A percentile compares a stretch with the other conserved stretches of the same genome.
Conservation (phyloP, 2,113 vertebrate genomes). For the Cynopterus brachyotis region DNA sequence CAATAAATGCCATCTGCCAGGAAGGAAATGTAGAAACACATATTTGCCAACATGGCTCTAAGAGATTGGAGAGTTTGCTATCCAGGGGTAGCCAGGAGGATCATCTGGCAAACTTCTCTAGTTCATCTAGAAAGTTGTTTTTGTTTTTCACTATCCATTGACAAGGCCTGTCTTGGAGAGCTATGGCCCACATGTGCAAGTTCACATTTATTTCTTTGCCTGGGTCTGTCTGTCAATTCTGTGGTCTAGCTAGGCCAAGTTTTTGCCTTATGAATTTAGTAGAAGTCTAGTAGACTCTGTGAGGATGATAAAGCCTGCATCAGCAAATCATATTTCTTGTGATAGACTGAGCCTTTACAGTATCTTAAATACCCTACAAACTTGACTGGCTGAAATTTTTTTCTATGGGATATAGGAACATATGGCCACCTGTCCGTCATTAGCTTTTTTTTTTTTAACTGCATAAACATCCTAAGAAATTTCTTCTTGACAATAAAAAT, state of each 20-base stretch:
- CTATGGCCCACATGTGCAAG: no score
- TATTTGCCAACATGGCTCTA: background rate
- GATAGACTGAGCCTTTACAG: background rate
- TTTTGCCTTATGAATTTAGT: constrained; percentile 1
- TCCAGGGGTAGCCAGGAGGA: background rate
- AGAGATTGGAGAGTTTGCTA: background rate
- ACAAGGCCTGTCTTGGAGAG: background rate
- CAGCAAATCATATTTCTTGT: background rate
- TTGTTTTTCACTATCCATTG: background rate
- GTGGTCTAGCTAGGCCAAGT: background rate
- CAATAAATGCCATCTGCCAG: background rate
- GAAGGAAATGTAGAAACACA: background rate
- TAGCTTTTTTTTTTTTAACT: background rate
- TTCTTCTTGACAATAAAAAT: background rate
- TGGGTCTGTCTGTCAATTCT: background rate
- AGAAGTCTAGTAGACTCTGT: background rate
- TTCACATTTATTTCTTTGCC: background rate
- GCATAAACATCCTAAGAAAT: background rate
- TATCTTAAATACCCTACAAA: background rate
- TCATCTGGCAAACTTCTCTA: background rate
- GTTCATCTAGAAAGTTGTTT: background rate
- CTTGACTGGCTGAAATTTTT: background rate
- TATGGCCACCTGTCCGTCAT: background rate
- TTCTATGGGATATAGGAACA: background rate
- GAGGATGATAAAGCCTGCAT: background rate